phyloP scores from a whole-genome alignment of 2,113 vertebrate genomes.

The Ploceus nigricollis region DNA sequence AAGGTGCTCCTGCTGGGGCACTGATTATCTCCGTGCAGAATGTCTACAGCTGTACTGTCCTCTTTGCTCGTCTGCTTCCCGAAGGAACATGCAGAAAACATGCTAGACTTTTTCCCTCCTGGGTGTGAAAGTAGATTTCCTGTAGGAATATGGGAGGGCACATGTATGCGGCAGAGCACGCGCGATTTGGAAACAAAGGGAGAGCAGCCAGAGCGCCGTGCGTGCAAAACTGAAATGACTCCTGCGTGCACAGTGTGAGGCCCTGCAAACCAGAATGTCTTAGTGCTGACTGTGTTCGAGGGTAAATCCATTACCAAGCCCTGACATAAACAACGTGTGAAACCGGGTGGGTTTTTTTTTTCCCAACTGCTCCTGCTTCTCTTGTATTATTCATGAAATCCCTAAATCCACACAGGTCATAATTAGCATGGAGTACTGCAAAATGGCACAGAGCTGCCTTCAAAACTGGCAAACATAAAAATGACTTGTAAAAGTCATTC shows the following conservation, averaged over 20 bases:
- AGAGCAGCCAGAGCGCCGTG: background rate
- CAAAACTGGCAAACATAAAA: constrained; percentile 32
- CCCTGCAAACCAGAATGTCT: constrained; percentile 34
- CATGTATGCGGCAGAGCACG: background rate
- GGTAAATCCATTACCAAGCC: constrained; percentile 28
- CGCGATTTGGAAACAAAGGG: constrained; percentile 28
- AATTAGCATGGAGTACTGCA: constrained; percentile 21
- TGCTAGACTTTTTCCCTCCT: constrained; percentile 4
- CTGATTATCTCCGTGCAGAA: constrained; percentile 69
- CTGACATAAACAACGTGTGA: constrained; percentile 16
- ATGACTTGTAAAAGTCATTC: constrained; percentile 30
- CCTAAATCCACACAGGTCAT: constrained; percentile 1
- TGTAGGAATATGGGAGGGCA: background rate
- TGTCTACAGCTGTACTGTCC: constrained; percentile 63
- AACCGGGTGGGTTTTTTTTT: background rate
- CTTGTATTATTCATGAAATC: constrained; percentile 19
- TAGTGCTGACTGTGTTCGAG: constrained; percentile 9
- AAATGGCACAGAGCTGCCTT: background rate
- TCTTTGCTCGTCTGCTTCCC: constrained; percentile 14
- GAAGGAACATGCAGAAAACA: background rate
- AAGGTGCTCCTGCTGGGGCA: constrained; percentile 76
- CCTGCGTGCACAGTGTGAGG: constrained; percentile 25
- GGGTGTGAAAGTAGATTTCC: constrained; percentile 30
- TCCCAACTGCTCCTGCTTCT: background rate
- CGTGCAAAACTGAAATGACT: background rate